These are phyloP conservation scores for Adelognathus sp. DNA, from an alignment of 2,888 invertebrate genomes.

Conservation along the genomic window DNA sequence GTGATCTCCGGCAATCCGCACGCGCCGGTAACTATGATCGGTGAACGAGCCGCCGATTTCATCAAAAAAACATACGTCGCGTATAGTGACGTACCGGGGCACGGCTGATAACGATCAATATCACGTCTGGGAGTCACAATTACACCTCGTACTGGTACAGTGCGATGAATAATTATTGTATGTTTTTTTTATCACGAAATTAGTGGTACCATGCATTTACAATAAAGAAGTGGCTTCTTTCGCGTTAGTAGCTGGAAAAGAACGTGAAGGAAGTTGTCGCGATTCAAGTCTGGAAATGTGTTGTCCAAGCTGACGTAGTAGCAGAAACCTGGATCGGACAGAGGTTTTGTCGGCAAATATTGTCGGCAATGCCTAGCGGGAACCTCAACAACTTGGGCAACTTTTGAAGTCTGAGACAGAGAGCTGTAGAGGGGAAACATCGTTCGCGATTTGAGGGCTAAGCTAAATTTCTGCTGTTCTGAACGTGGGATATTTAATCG, in stretches of 20 bases:
- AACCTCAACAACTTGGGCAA: background rate
- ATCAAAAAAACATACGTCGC: slow-evolving; percentile 74
- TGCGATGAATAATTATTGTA: too few relatives aligned
- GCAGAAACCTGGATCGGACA: background rate
- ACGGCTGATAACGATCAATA: too few relatives aligned
- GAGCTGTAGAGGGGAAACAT: background rate
- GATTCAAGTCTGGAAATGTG: background rate
- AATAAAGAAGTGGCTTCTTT: too few relatives aligned
- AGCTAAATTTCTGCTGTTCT: background rate
- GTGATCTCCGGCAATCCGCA: slow-evolving; percentile 83
- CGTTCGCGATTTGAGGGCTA: background rate
- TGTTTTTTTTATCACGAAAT: too few relatives aligned
- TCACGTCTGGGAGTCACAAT: too few relatives aligned
- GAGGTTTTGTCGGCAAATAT: background rate
- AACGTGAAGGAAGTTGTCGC: too few relatives aligned
- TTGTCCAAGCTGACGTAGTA: background rate
- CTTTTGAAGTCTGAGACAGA: background rate
- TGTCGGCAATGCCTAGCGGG: background rate
- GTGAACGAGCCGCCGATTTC: slow-evolving; percentile 83
- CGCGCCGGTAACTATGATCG: slow-evolving; percentile 84
- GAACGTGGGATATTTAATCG: too few relatives aligned
- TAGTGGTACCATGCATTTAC: too few relatives aligned
- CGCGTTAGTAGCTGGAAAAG: too few relatives aligned
- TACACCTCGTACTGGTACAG: background rate
- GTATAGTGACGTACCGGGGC: slow-evolving; percentile 28